These are phyloP conservation scores for Cancer borealis DNA, from an alignment of 2,888 invertebrate genomes.

Conservation along the genomic window DNA sequence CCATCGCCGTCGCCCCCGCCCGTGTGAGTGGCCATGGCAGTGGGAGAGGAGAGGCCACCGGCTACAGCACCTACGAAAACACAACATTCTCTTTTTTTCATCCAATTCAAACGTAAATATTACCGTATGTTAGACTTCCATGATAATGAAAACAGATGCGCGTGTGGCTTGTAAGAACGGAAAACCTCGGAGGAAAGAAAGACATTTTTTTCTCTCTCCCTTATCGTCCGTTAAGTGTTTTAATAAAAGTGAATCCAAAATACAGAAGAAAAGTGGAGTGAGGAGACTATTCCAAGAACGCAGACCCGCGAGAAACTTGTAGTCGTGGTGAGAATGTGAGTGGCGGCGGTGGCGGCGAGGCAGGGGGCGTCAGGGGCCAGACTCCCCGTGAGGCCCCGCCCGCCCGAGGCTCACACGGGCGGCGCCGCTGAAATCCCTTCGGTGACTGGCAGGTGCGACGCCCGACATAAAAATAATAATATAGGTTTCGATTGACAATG, in stretches of 20 bases:
- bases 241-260: slow-evolving; percentile 8
- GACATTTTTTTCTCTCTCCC: slow-evolving; percentile 4
- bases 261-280: not conserved
- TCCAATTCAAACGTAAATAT: not conserved
- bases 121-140: slow-evolving; percentile 41
- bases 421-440: not conserved
- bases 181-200: not conserved
- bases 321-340: not conserved
- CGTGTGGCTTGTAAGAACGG: not conserved
- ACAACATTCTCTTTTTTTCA: slow-evolving; percentile 30
- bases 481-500: slow-evolving; percentile 49
- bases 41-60: not conserved
- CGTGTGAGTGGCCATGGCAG: not conserved
- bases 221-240: slow-evolving; percentile 39
- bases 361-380: not conserved
- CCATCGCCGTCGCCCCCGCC: not conserved
- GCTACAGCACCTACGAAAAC: slow-evolving; percentile 36
- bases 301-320: not conserved
- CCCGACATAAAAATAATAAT: not conserved
- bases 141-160: not conserved
- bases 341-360: not conserved
- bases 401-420: not conserved
- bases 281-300: not conserved
- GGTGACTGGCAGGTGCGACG: not conserved
- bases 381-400: not conserved